Evolutionary conservation across 2,113 vertebrate species (phyloP).

Genomic region (Arizona elegans): DNA sequence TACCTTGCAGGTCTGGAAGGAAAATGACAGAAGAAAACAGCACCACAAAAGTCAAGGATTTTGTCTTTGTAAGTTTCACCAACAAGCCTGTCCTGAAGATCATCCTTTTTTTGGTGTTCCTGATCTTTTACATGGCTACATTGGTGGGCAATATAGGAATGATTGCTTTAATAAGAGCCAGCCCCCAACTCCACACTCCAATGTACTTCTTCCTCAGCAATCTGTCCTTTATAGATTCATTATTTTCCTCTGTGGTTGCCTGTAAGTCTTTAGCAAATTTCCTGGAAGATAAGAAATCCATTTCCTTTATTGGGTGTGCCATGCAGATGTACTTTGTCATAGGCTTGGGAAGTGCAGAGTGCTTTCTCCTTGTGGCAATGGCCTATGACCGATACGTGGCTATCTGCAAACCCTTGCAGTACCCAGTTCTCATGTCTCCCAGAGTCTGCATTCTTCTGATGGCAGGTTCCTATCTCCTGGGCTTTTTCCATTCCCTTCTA

Average conservation of each 20-base stretch:
- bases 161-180: conserved; percentile 42
- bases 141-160: conserved; percentile 50
- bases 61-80: conserved; percentile 51
- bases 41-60: conserved; percentile 34
- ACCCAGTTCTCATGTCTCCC: conserved; percentile 18
- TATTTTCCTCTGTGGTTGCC: conserved; percentile 36
- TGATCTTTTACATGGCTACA: conserved; percentile 33
- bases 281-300: conserved; percentile 16
- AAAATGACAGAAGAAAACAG: conserved; percentile 40
- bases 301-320: conserved; percentile 40
- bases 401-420: conserved; percentile 36
- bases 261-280: conserved; percentile 25
- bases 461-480: conserved; percentile 6
- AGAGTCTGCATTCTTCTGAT: conserved; percentile 5
- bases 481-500: conserved; percentile 37
- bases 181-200: conserved; percentile 29
- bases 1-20: neutral
- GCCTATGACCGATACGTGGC: conserved; percentile 24
- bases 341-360: conserved; percentile 33
- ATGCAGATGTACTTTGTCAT: conserved; percentile 41
- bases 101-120: conserved; percentile 52
- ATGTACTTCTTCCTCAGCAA: conserved; percentile 48
- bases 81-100: conserved; percentile 14
- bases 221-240: conserved; percentile 38
- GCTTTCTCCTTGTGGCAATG: conserved; percentile 36